phyloP scores from a whole-genome alignment of 2,888 invertebrate species.

The Ariolimax columbianus region DNA sequence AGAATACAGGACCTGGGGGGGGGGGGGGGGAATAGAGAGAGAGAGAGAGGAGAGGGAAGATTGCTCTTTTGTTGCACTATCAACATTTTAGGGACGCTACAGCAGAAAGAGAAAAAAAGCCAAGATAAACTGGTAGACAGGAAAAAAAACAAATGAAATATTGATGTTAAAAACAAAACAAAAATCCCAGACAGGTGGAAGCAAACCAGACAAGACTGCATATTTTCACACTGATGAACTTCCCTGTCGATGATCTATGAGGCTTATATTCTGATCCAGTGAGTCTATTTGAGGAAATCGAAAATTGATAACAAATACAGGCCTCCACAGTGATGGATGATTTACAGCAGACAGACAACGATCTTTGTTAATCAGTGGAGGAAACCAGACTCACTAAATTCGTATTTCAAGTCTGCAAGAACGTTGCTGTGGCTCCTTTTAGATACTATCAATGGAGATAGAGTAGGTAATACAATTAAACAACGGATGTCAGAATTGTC shows the following conservation, averaged over 20 bases:
- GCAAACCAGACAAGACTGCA: neutral
- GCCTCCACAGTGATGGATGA: neutral
- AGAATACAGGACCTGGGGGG: too few relatives aligned
- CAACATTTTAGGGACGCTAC: neutral
- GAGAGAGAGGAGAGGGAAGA: neutral
- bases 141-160: neutral
- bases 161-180: neutral
- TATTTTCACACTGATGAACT: neutral
- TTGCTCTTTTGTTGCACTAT: neutral
- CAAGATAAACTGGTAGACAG: too few relatives aligned
- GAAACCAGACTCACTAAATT: slow-evolving; percentile 3
- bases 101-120: neutral
- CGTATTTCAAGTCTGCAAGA: neutral
- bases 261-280: neutral
- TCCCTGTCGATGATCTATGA: neutral
- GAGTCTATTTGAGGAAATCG: neutral
- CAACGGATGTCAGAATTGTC: too few relatives aligned
- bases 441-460: too few relatives aligned
- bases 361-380: neutral
- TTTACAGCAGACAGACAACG: neutral
- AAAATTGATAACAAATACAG: neutral
- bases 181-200: neutral
- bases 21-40: too few relatives aligned
- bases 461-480: too few relatives aligned
- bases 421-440: too few relatives aligned